These are phyloP conservation scores for Pseudoatta argentina DNA, from an alignment of 1,140 invertebrate species.

Conservation along the genomic window DNA sequence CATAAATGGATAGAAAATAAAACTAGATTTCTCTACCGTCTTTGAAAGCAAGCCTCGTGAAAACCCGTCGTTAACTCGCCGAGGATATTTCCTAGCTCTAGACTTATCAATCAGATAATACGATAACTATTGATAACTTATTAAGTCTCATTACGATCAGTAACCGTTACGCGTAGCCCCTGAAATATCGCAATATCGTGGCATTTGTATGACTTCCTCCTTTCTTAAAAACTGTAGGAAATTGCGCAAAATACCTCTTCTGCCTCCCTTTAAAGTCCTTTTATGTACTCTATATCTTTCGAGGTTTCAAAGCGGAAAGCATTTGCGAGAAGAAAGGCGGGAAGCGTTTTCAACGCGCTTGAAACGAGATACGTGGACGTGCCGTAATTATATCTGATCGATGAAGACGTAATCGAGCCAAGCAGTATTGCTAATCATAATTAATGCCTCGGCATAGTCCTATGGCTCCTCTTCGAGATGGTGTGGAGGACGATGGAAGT, in stretches of 20 bases:
- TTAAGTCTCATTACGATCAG: constrained; percentile 18
- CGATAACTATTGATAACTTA: constrained; percentile 1
- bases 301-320: constrained; percentile 1
- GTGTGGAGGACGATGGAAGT: constrained; percentile 19
- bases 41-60: not conserved
- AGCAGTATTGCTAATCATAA: constrained; percentile 19
- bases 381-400: constrained; percentile 32
- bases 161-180: not conserved
- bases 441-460: not conserved
- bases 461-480: not conserved
- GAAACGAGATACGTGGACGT: not conserved
- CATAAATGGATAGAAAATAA: constrained; percentile 1
- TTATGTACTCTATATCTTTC: not conserved
- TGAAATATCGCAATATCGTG: not conserved
- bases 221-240: constrained; percentile 3
- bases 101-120: not conserved
- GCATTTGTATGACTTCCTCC: not conserved
- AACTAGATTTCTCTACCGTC: not conserved
- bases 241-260: not conserved
- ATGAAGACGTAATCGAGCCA: constrained; percentile 20
- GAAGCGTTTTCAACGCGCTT: not conserved
- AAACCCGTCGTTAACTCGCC: not conserved
- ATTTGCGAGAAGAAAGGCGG: too few relatives aligned
- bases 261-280: not conserved
- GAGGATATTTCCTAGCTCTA: not conserved